These are phyloP conservation scores for Nibea albiflora DNA, from an alignment of 2,113 vertebrate species.

Conservation along the genomic window DNA sequence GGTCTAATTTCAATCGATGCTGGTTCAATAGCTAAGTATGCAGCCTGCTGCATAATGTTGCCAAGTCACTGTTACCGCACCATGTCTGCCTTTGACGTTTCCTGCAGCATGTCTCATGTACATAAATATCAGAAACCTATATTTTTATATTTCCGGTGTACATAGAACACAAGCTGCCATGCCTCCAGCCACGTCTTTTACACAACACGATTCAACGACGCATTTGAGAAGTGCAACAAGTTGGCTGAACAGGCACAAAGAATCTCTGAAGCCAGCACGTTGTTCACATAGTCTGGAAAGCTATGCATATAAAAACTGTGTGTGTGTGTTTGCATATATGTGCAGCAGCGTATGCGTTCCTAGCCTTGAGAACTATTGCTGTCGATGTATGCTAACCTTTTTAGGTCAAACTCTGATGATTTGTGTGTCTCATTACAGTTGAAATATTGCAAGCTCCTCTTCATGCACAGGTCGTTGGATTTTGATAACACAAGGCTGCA, in stretches of 20 bases:
- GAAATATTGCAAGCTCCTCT: neutral
- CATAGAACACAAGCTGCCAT: neutral
- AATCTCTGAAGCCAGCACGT: neutral
- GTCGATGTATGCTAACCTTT: neutral
- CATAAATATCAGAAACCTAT: too few relatives aligned
- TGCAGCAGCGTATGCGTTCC: neutral
- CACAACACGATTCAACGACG: neutral
- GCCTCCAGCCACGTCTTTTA: neutral
- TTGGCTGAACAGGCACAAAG: neutral
- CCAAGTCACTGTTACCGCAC: neutral
- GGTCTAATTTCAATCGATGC: constrained; percentile 32
- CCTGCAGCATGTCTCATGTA: neutral
- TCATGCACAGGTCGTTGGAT: neutral
- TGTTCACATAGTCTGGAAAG: neutral
- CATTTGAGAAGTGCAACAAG: neutral
- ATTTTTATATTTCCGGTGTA: neutral
- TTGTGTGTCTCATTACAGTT: neutral
- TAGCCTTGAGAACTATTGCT: neutral
- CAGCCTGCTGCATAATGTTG: neutral
- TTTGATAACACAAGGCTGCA: neutral
- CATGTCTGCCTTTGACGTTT: neutral
- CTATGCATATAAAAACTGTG: neutral
- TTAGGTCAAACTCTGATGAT: neutral
- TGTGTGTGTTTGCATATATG: neutral
- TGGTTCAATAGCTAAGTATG: neutral